Evolutionary conservation across 2,888 invertebrate species (phyloP), one percentile per base, ranked within the genome.

Genomic region (Pharmacophagus antenor): DNA sequence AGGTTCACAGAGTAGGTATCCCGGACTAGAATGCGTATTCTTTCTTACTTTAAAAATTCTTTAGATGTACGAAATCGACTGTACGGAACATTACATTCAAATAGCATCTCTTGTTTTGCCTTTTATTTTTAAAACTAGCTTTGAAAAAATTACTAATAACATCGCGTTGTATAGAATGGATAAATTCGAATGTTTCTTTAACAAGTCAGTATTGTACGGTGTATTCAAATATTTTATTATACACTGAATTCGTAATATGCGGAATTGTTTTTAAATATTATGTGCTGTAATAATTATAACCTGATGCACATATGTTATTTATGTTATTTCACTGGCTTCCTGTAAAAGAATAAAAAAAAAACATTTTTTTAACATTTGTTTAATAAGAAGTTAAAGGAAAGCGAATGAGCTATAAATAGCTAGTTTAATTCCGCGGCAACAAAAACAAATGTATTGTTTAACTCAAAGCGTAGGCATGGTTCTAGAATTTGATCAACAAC

Each of bases 401-500:
- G 2, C 31, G 31, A 25, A 25, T 25, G 31, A 31, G 8, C 1
- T 2, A 31, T 3, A 47, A 37, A 55, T 47, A 37, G 18, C 31
- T 37, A 37, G 31, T 25, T 25, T 49, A 49, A 49, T 49, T 42
- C 41, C 20, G 20, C 21, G 23, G 42, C 27, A 50, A 42, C 25
- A 21, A 42, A 50, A 50, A n/a, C n/a, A 47, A 49, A 49, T 49
- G 56, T 50, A 57, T 49, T 56, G 49, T 57, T 57, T 25, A 41
- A 49, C 42, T 57, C 25, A 10, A n/a, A 21, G 62, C 58, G 60
- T 63, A 70, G 78, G 79, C 74, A 77, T 72, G 77, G 71, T 74
- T 68, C 67, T 68, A 69, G 75, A 74, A 81, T 82, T 83, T 80
- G 83, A 85, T 86, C 84, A 80, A 69, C 68, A 46, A 31, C 74